These are phyloP conservation scores for Ephestia elutella DNA, from an alignment of 1,140 invertebrate species.

Conservation along the genomic window DNA sequence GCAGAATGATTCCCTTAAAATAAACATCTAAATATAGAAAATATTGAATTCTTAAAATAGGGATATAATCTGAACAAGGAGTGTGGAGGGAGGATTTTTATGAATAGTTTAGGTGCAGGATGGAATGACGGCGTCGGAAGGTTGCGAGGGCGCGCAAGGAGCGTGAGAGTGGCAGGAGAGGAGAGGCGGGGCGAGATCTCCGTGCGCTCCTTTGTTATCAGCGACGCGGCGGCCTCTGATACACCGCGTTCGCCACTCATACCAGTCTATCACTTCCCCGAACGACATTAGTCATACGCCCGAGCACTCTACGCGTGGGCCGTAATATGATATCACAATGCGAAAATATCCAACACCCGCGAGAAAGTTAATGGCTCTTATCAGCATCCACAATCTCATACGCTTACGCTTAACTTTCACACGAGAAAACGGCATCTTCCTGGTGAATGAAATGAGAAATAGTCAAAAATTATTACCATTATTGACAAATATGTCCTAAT, in stretches of 20 bases:
- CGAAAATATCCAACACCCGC: slow-evolving; percentile 75
- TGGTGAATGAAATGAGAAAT: slow-evolving; percentile 32
- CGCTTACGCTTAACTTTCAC: slow-evolving; percentile 74
- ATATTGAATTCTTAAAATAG: slow-evolving; percentile 69
- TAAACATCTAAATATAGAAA: slow-evolving; percentile 67
- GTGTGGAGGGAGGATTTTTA: slow-evolving; percentile 19
- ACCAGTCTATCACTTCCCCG: slow-evolving; percentile 67
- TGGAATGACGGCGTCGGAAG: slow-evolving; percentile 10
- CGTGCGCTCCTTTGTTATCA: slow-evolving; percentile 70
- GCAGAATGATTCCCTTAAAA: slow-evolving; percentile 49
- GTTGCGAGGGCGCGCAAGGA: slow-evolving; percentile 21
- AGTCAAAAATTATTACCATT: slow-evolving; percentile 61
- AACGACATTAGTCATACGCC: slow-evolving; percentile 72
- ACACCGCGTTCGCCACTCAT: slow-evolving; percentile 50
- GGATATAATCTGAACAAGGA: slow-evolving; percentile 32
- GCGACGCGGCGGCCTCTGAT: slow-evolving; percentile 47
- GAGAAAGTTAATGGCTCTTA: slow-evolving; percentile 76
- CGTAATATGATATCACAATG: slow-evolving; percentile 76
- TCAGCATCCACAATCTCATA: slow-evolving; percentile 74
- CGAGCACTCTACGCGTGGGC: slow-evolving; percentile 69
- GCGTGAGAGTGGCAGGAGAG: slow-evolving; percentile 19
- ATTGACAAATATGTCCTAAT: slow-evolving; percentile 73
- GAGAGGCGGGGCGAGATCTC: slow-evolving; percentile 32
- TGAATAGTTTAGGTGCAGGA: slow-evolving; percentile 23
- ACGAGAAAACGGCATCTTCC: slow-evolving; percentile 64